These are phyloP conservation scores for Galleria mellonella DNA, from an alignment of 1,140 invertebrate genomes.

Conservation along the genomic window DNA sequence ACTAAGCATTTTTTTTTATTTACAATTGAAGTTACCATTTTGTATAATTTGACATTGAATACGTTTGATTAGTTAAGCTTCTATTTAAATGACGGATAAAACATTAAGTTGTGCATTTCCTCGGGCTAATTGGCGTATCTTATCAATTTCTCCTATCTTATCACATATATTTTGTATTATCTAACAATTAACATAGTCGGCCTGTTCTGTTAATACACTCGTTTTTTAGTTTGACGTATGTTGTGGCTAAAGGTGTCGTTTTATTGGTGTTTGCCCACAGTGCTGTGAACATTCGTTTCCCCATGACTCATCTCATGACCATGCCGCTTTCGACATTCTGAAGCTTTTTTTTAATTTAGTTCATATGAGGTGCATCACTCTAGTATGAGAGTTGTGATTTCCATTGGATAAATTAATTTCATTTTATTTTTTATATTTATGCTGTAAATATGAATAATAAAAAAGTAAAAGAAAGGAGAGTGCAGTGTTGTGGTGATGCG, in stretches of 20 bases:
- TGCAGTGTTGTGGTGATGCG: slow-evolving; percentile 32
- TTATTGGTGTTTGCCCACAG: slow-evolving; percentile 2
- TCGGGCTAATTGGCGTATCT: slow-evolving; percentile 51
- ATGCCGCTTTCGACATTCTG: neutral
- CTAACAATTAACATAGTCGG: neutral
- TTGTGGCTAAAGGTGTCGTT: slow-evolving; percentile 1
- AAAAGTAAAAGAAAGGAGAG: slow-evolving; percentile 17
- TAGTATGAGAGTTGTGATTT: no score
- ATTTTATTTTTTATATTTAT: neutral
- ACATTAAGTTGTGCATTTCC: slow-evolving; percentile 22
- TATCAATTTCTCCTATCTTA: slow-evolving; percentile 29
- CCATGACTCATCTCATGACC: slow-evolving; percentile 6
- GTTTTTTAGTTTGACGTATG: neutral
- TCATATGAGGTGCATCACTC: no score
- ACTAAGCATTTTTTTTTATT: no score
- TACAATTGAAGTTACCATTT: no score
- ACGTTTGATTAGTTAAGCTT: no score
- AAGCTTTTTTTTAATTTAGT: no score
- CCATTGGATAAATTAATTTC: no score
- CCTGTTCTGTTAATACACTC: slow-evolving; percentile 2
- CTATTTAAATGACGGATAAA: no score
- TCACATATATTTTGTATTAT: neutral
- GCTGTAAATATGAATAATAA: slow-evolving; percentile 12
- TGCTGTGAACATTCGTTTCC: neutral
- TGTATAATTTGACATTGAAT: no score